Evolutionary conservation across 2,797 vertebrate species (phyloP), one percentile per base, ranked within the genome.

Genomic region (Apodemus agrarius): DNA sequence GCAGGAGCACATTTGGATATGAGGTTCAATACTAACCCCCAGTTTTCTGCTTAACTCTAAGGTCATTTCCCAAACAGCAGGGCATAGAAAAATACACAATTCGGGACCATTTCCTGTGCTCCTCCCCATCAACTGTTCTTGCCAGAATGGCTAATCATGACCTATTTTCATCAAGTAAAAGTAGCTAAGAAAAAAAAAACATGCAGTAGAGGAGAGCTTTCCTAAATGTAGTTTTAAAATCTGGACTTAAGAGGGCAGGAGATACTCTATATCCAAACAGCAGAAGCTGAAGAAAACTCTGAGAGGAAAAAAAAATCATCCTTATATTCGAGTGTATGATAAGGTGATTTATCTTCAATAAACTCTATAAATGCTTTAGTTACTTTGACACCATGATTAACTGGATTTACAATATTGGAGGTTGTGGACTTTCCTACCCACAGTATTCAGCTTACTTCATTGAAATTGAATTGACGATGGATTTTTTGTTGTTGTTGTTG

Each of bases 181-280:
- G 97, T 98, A 98, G 97, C 98, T 98, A 97, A 97, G 93, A 96
- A 97, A 96, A 97, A 52, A 98, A 92, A 97, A 98, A 96, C 92
- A 89, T 6, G 91, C 81, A 95, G 46, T 59, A 96, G 89, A 1
- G 96, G 97, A 98, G 91, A 97, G 98, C 95, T 97, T 98, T 98
- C 85, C 96, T 96, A 97, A 98, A 98, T 98, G 98, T 98, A 99
- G 98, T 98, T 98, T 98, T 98, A 97, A 98, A 98, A 98, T 98
- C 88, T 84, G 98, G 98, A 99, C 99, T 99, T 98, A 99, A 99
- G 99, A 99, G 99, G 99, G 99, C 99, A 99, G 99, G 98, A 99
- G 98, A 99, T 98, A 89, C 99, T 99, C 98, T 98, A 65, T 97
- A 97, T 96, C 96, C 97, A 97, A 97, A 97, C 94, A 2, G 96